phyloP scores from a whole-genome alignment of 2,888 invertebrate species.

The Orthonevra nobilis region DNA sequence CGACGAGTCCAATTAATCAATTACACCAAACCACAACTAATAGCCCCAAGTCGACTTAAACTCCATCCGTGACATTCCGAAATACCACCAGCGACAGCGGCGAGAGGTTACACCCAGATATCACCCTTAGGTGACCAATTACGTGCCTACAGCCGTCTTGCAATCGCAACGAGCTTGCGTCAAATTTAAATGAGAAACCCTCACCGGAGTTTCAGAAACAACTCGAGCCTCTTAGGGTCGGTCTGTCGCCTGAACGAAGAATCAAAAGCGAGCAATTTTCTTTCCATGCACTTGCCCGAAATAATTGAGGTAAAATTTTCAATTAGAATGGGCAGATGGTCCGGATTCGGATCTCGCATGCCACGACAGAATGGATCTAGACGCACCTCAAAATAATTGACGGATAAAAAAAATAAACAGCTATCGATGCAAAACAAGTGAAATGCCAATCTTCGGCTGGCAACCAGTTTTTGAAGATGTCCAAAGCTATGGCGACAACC shows the following conservation, averaged over 20 bases:
- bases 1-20: slow-evolving; percentile 61
- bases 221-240: not conserved
- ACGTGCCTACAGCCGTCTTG: slow-evolving; percentile 4
- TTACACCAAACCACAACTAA: slow-evolving; percentile 43
- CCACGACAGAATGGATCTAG: slow-evolving; percentile 29
- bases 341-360: not conserved
- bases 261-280: not conserved
- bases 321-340: slow-evolving; percentile 30
- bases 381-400: slow-evolving; percentile 59
- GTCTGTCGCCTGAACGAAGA: not conserved
- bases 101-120: slow-evolving; percentile 6
- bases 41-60: slow-evolving; percentile 21
- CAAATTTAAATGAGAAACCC: slow-evolving; percentile 42
- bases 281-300: slow-evolving; percentile 35
- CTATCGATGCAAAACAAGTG: slow-evolving; percentile 47
- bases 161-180: not conserved
- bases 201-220: not conserved
- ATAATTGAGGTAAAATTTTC: slow-evolving; percentile 64
- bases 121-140: slow-evolving; percentile 36
- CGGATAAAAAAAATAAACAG: slow-evolving; percentile 19
- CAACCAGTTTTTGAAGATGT: slow-evolving; percentile 51
- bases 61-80: slow-evolving; percentile 43
- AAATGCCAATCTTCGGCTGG: slow-evolving; percentile 18
- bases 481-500: slow-evolving; percentile 39
- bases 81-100: not conserved